Conservation (phyloP, 2,797 vertebrate species). For the Rhodeus uyekii region DNA sequence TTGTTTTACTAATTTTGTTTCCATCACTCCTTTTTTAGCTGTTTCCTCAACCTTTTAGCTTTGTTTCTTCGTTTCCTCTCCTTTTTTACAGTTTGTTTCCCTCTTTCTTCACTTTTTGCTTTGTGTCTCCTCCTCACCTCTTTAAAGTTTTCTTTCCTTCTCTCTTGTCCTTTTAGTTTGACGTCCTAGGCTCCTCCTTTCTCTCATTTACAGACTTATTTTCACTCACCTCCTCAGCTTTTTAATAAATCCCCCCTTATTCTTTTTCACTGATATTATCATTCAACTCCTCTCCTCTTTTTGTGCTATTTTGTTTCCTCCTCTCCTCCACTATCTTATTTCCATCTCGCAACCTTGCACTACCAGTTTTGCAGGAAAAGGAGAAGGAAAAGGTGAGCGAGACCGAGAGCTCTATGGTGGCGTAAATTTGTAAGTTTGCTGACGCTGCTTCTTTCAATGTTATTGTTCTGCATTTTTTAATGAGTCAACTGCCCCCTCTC, state of each 20-base stretch:
- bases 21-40: too few relatives aligned
- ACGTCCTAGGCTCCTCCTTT: not conserved
- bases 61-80: constrained; percentile 7
- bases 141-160: not conserved
- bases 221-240: not conserved
- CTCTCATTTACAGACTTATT: not conserved
- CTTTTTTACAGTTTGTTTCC: not conserved
- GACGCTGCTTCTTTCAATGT: constrained; percentile 69
- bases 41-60: not conserved
- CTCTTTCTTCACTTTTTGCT: not conserved
- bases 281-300: not conserved
- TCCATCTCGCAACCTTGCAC: not conserved
- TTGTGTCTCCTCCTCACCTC: not conserved
- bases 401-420: not conserved
- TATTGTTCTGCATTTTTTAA: constrained; percentile 77
- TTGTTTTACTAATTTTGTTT: not conserved
- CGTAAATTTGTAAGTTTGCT: constrained; percentile 41
- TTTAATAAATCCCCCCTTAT: too few relatives aligned
- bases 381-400: not conserved
- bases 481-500: constrained; percentile 68
- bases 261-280: not conserved
- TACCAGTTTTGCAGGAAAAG: not conserved
- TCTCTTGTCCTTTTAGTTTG: not conserved
- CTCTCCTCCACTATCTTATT: not conserved
- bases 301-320: not conserved